Evolutionary conservation across 2,888 invertebrate genomes (phyloP).

Genomic region (Oscheius onirici): DNA sequence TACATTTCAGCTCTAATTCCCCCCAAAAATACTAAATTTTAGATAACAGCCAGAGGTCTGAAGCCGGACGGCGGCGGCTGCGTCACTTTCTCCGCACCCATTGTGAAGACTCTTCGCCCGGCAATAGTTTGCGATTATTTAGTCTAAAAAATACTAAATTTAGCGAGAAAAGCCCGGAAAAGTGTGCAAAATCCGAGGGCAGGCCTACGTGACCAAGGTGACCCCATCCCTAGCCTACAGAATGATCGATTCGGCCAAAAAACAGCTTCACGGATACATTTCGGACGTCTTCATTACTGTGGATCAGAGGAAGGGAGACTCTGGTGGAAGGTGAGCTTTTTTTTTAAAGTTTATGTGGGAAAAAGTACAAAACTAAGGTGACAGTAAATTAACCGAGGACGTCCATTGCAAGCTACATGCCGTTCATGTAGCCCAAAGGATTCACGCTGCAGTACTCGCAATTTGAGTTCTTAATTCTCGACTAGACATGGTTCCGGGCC

Average conservation of each 20-base stretch:
- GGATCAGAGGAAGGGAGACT: constrained; percentile 87
- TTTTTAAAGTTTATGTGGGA: too few relatives aligned
- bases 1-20: constrained; percentile 72
- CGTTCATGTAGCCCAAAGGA: too few relatives aligned
- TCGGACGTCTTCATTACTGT: constrained; percentile 95
- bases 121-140: constrained; percentile 76
- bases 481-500: too few relatives aligned
- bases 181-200: constrained; percentile 90
- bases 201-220: constrained; percentile 79
- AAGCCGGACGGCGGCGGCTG: constrained; percentile 93
- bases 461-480: too few relatives aligned
- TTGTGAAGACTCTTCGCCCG: constrained; percentile 84
- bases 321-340: constrained; percentile 80
- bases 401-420: too few relatives aligned
- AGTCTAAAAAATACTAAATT: constrained; percentile 73
- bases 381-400: too few relatives aligned
- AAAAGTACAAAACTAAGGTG: too few relatives aligned
- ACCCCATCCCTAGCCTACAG: constrained; percentile 93
- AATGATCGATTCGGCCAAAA: constrained; percentile 91
- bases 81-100: constrained; percentile 87
- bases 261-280: constrained; percentile 86
- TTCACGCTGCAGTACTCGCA: too few relatives aligned
- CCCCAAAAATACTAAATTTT: background rate
- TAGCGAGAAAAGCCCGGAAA: constrained; percentile 81
- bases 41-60: constrained; percentile 78